Conservation (phyloP, 2,797 vertebrate species). For the Lutjanus campechanus region DNA sequence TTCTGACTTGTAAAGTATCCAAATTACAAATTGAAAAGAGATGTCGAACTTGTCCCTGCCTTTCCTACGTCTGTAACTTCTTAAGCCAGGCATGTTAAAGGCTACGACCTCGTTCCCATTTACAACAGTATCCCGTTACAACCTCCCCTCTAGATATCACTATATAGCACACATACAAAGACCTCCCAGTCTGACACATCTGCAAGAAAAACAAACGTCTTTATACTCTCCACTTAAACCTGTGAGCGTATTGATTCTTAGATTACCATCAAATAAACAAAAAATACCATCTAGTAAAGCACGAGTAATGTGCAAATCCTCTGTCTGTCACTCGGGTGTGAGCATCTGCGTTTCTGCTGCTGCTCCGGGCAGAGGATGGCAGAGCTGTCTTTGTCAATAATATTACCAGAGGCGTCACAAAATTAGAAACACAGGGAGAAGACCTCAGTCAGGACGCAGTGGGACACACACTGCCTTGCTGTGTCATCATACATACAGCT, state of each 20-base stretch:
- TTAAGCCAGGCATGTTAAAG: slow-evolving; percentile 84
- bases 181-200: slow-evolving; percentile 70
- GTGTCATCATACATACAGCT: slow-evolving; percentile 20
- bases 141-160: slow-evolving; percentile 51
- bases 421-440: slow-evolving; percentile 37
- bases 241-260: slow-evolving; percentile 49
- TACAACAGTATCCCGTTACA: slow-evolving; percentile 84
- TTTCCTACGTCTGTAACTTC: slow-evolving; percentile 80
- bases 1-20: slow-evolving; percentile 2
- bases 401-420: slow-evolving; percentile 28
- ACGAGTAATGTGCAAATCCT: neutral
- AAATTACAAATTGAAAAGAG: slow-evolving; percentile 56
- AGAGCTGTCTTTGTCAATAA: slow-evolving; percentile 41
- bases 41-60: slow-evolving; percentile 40
- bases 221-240: slow-evolving; percentile 45
- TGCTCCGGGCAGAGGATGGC: slow-evolving; percentile 19
- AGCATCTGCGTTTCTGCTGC: slow-evolving; percentile 52
- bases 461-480: slow-evolving; percentile 18
- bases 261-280: slow-evolving; percentile 72
- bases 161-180: slow-evolving; percentile 53
- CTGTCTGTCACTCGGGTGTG: slow-evolving; percentile 2
- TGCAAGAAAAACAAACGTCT: slow-evolving; percentile 73
- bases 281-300: slow-evolving; percentile 47
- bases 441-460: slow-evolving; percentile 6
- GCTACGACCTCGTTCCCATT: slow-evolving; percentile 79